Evolutionary conservation across 2,888 invertebrate species (phyloP), one percentile per base, ranked within the genome.

Genomic region (Andrena marginata): DNA sequence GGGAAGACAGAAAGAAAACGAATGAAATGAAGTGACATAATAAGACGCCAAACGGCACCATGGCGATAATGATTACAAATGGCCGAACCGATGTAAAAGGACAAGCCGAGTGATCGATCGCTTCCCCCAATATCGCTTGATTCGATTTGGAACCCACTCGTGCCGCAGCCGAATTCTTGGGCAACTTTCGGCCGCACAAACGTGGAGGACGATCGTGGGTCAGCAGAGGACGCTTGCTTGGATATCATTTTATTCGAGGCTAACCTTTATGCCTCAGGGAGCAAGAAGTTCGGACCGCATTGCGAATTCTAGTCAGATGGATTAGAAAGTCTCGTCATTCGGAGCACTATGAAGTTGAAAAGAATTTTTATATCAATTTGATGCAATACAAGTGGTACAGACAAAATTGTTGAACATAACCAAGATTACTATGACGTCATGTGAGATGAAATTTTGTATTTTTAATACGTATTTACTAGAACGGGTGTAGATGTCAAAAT

Each of bases 41-140:
- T 92, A 91, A 91, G 91, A 90, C 89, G 88, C 87, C 83, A 89
- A 91, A 91, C 91, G 87, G 87, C 87, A 91, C 90, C 86, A 89
- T 89, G 88, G 86, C 79, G 88, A 90, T 92, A 92, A 92, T 92
- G 92, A 92, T 92, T 92, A 92, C 90, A 91, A 92, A 92, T 92
- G 92, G 89, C 86, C 81, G 85, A 78, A 67, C 77, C 77, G 80
- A 71, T 80, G 82, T 85, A 79, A 89, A 89, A 84, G 80, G 83
- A 85, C 76, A 77, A 80, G 81, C 63, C 75, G 67, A 65, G 77
- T 86, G 89, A 89, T 89, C 87, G 87, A 89, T 89, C 84, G 89
- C 70, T 84, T 77, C 71, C 77, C 80, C 84, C 75, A 86, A 89
- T 88, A 86, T 87, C 85, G 48, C 80, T 79, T 80, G 84, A 83